Evolutionary conservation across 2,888 invertebrate species (phyloP).

Genomic region (Serripes groenlandicus): DNA sequence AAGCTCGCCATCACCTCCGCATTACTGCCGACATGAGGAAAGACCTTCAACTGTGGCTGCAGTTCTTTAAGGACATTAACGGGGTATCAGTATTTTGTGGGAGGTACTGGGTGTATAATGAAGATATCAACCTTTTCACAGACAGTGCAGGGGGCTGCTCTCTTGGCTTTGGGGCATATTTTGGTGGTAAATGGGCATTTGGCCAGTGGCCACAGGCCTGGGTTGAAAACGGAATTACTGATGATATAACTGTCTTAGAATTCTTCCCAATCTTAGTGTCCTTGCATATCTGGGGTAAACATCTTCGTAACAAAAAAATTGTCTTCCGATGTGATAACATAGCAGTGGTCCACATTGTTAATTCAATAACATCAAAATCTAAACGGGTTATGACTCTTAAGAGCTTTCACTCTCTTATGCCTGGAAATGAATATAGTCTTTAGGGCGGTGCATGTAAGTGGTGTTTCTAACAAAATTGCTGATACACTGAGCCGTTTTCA

Average conservation of each 20-base stretch:
- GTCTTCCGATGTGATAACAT: conserved; percentile 42
- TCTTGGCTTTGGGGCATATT: conserved; percentile 45
- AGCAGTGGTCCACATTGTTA: conserved; percentile 38
- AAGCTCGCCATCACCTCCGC: conserved; percentile 46
- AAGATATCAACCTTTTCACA: conserved; percentile 40
- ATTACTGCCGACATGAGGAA: conserved; percentile 26
- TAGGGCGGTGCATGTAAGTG: conserved; percentile 32
- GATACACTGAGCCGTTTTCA: conserved; percentile 33
- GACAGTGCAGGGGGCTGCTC: conserved; percentile 37
- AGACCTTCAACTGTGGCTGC: conserved; percentile 45
- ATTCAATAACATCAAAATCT: conserved; percentile 46
- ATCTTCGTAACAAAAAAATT: conserved; percentile 36
- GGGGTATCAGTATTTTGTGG: conserved; percentile 41
- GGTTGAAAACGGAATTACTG: conserved; percentile 18
- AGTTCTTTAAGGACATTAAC: conserved; percentile 38
- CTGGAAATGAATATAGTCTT: conserved; percentile 31
- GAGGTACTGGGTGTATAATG: conserved; percentile 39
- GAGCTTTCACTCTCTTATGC: conserved; percentile 35
- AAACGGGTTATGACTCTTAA: conserved; percentile 26
- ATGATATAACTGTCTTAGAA: conserved; percentile 47
- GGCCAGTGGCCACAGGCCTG: conserved; percentile 39
- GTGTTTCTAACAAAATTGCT: conserved; percentile 2
- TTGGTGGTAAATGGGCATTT: too few relatives aligned
- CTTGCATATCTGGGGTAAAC: conserved; percentile 31
- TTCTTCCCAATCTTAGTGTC: conserved; percentile 31